phyloP scores from a whole-genome alignment of 2,113 vertebrate genomes.

The Stigmatopora nigra region DNA sequence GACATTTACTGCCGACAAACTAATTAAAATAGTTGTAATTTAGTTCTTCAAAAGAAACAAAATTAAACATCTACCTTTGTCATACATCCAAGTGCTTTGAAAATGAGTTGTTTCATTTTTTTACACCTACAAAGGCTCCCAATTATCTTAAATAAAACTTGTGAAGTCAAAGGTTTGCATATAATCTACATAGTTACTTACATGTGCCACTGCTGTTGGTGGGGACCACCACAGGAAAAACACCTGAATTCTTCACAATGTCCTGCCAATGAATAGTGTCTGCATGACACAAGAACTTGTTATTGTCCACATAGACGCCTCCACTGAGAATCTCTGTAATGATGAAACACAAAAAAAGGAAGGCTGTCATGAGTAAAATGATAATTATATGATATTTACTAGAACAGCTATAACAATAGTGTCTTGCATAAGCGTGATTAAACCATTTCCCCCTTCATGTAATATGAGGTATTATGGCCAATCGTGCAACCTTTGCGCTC shows the following conservation, averaged over 20 bases:
- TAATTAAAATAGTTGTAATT: too few species aligned
- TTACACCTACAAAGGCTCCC: not conserved
- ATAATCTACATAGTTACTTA: slow-evolving; percentile 66
- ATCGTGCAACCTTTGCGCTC: slow-evolving; percentile 4
- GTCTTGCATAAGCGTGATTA: not conserved
- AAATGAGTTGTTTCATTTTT: too few species aligned
- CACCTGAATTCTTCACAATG: slow-evolving; percentile 82
- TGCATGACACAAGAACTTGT: slow-evolving; percentile 94
- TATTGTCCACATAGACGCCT: slow-evolving; percentile 91
- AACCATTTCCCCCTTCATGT: not conserved
- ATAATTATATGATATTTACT: not conserved
- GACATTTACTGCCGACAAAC: too few species aligned
- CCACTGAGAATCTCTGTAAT: slow-evolving; percentile 89
- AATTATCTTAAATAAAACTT: too few species aligned
- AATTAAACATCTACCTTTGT: too few species aligned
- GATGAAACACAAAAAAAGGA: slow-evolving; percentile 18
- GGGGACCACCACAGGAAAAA: slow-evolving; percentile 83
- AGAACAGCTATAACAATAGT: not conserved
- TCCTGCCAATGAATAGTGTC: slow-evolving; percentile 98
- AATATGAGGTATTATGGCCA: not conserved
- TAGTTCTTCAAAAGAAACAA: too few species aligned
- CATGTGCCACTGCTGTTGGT: slow-evolving; percentile 87
- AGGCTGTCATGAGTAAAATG: not conserved
- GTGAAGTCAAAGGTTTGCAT: not conserved
- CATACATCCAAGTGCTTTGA: too few species aligned